Conservation (phyloP, 2,113 vertebrate species). For the Sinocyclocheilus maitianheensis region DNA sequence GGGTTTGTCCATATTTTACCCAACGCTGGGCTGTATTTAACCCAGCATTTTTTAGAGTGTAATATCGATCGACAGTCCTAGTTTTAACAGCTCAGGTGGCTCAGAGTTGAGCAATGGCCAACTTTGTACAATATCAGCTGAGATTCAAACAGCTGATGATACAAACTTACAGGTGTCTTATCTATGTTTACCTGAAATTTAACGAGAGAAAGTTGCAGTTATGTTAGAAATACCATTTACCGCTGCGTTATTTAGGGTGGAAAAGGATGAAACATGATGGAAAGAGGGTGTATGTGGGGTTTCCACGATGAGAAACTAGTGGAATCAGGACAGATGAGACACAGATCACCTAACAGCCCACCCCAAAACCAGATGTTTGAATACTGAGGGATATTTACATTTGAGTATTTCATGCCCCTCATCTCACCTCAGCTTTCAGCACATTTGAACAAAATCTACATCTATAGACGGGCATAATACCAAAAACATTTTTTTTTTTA, state of each 20-base stretch:
- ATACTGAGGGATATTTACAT: constrained; percentile 33
- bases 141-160: background rate
- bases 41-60: no score
- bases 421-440: background rate
- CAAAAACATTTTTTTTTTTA: no score
- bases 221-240: background rate
- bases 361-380: constrained; percentile 30
- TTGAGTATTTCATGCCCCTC: background rate
- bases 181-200: background rate
- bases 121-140: background rate
- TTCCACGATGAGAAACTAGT: background rate
- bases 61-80: background rate
- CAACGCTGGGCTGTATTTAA: no score
- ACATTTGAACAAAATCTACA: background rate
- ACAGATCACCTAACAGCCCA: background rate
- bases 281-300: background rate
- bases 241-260: background rate
- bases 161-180: background rate
- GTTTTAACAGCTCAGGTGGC: background rate
- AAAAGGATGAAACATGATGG: background rate
- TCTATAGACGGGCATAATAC: background rate
- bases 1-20: no score
- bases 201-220: background rate
- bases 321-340: constrained; percentile 20
- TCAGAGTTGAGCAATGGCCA: background rate